phyloP scores from a whole-genome alignment of 2,797 vertebrate genomes.

The Synanceia verrucosa region DNA sequence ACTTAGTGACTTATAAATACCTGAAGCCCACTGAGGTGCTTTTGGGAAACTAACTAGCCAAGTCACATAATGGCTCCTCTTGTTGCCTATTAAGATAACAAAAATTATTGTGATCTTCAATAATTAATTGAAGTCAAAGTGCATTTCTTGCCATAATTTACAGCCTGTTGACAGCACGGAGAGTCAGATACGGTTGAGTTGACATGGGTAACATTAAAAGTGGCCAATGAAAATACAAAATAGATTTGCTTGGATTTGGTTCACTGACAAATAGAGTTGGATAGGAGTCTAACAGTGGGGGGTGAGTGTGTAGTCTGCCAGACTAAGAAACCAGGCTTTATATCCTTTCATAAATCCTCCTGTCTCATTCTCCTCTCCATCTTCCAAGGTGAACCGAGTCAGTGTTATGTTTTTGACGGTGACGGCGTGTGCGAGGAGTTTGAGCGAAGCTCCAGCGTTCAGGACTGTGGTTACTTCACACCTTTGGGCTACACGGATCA shows the following conservation, averaged over 20 bases:
- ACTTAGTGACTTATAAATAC: constrained; percentile 32
- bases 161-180: constrained; percentile 56
- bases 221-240: constrained; percentile 68
- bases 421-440: constrained; percentile 92
- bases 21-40: background rate
- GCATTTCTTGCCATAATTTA: constrained; percentile 49
- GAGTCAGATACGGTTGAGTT: constrained; percentile 51
- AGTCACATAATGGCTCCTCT: constrained; percentile 23
- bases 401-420: constrained; percentile 90
- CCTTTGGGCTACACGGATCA: constrained; percentile 88
- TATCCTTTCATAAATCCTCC: constrained; percentile 64
- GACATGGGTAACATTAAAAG: constrained; percentile 44
- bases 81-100: constrained; percentile 25
- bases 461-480: constrained; percentile 90
- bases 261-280: constrained; percentile 69
- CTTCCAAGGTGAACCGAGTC: constrained; percentile 90
- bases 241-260: constrained; percentile 60
- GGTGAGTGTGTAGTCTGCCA: constrained; percentile 45
- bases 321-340: constrained; percentile 65
- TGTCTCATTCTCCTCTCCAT: constrained; percentile 38
- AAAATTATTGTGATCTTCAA: constrained; percentile 21
- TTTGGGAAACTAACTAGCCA: constrained; percentile 14
- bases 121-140: constrained; percentile 60
- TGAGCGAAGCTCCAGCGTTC: constrained; percentile 84
- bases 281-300: constrained; percentile 51